These are phyloP conservation scores for Dendrophyllia cribrosa DNA, from an alignment of 64 coral and sea anemone species.

Conservation along the genomic window DNA sequence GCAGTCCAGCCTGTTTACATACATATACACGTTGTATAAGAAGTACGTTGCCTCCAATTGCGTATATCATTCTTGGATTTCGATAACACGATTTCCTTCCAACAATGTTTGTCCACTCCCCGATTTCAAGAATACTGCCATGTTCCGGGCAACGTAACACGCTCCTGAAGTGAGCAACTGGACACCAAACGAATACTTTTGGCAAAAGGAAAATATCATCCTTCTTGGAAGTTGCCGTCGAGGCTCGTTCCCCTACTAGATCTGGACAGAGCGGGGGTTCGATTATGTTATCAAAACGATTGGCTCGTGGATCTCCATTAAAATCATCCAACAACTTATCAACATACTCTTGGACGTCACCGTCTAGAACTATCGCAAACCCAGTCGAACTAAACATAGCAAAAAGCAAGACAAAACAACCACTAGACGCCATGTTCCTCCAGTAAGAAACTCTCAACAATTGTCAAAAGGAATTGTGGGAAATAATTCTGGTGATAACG, in stretches of 20 bases:
- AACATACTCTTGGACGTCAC: background rate
- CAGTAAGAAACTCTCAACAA: too few relatives aligned
- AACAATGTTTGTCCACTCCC: background rate
- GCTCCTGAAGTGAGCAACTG: background rate
- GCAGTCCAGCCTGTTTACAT: background rate
- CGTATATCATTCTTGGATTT: background rate
- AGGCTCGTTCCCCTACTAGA: background rate
- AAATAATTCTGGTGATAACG: background rate
- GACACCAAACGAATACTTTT: constrained; percentile 13
- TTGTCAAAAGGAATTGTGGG: too few relatives aligned
- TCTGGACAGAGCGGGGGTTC: background rate
- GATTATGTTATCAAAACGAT: background rate
- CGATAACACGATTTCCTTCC: background rate
- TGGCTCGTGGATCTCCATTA: background rate
- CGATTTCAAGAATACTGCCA: background rate
- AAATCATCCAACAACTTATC: background rate
- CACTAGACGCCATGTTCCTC: too few relatives aligned
- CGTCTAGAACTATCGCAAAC: background rate
- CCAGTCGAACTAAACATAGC: background rate
- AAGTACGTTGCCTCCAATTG: background rate
- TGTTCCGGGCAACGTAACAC: constrained; percentile 13
- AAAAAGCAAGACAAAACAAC: background rate
- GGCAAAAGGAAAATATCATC: background rate
- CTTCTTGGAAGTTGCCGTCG: background rate
- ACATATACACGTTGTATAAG: constrained; percentile 12